Evolutionary conservation across 2,888 invertebrate genomes (phyloP), one percentile per base, ranked within the genome.

Genomic region (Aquatica leii): DNA sequence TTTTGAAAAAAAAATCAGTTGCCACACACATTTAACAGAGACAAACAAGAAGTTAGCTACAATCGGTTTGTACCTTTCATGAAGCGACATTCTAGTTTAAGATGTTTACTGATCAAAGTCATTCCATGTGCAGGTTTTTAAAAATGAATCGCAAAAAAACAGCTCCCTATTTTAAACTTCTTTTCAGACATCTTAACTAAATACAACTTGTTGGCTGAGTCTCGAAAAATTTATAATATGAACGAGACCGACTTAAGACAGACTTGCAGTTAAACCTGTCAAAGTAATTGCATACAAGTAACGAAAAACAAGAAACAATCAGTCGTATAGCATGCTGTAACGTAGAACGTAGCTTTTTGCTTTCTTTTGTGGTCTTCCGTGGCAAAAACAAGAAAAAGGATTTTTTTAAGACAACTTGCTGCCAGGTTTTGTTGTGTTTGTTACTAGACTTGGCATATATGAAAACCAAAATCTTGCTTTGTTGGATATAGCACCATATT

Each of bases 141-240:
- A 15, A 15, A 17, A 46, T 46, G 46, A 15, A 46, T 17, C 46
- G 17, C 17, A 2, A 17, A 46, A 15, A 46, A 46, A 15, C 15
- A 17, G 17, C 4, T 17, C 18, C 46, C 11, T 46, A 46, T 46
- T 46, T 46, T 11, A 46, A 46, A 17, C 46, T 46, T 15, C 46
- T 46, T 11, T 15, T 46, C 12, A n/a, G 46, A 46, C 2, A 40
- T 9, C 9, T 14, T 40, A 12, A 40, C 40, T 40, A 40, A 40
- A 40, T 40, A 40, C 14, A 40, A 40, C 40, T 9, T 40, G 12
- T 40, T 40, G 14, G 40, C 40, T 40, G 40, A 40, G 40, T 4
- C 40, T 9, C 40, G 40, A 40, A 40, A 40, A 40, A 40, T 24
- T 24, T 24, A 24, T 24, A 24, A 24, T 6, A 24, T 24, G 24